Percentiles rank a stretch among this genome's conserved stretches.
These are phyloP conservation scores for Toxotes lorentzi DNA, from an alignment of 2,797 vertebrate genomes.

Conservation along the genomic window DNA sequence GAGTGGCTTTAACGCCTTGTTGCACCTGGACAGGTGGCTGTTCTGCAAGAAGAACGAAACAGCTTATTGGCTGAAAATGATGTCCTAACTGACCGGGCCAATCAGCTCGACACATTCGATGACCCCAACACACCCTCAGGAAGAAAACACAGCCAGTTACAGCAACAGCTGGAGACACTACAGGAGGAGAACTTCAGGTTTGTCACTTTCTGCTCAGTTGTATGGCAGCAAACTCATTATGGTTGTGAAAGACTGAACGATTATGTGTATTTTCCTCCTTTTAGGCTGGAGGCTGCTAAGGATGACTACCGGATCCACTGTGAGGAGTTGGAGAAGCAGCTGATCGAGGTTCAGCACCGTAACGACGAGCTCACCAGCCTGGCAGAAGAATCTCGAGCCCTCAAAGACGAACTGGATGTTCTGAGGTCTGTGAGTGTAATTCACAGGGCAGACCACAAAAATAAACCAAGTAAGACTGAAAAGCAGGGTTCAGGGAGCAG, in stretches of 20 bases:
- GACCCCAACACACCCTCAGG: constrained; percentile 92
- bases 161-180: constrained; percentile 92
- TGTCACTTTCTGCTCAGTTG: neutral
- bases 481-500: too few relatives aligned
- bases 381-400: constrained; percentile 94
- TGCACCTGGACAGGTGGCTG: constrained; percentile 88
- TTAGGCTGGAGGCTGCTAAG: constrained; percentile 96
- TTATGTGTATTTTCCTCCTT: neutral
- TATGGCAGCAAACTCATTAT: neutral
- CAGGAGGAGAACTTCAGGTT: constrained; percentile 98
- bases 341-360: constrained; percentile 95
- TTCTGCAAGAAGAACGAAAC: constrained; percentile 95
- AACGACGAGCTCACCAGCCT: constrained; percentile 94
- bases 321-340: constrained; percentile 95
- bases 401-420: constrained; percentile 97
- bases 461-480: neutral
- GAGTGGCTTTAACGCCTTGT: constrained; percentile 13
- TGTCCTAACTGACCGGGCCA: constrained; percentile 93
- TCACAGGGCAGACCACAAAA: neutral
- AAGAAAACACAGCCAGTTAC: constrained; percentile 93
- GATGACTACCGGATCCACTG: constrained; percentile 99
- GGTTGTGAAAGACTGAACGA: neutral
- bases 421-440: constrained; percentile 85
- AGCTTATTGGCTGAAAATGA: constrained; percentile 96
- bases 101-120: constrained; percentile 94